A percentile compares a stretch with the other conserved stretches of the same genome.
Conservation (phyloP, 1,140 invertebrate genomes). For the Musca domestica region DNA sequence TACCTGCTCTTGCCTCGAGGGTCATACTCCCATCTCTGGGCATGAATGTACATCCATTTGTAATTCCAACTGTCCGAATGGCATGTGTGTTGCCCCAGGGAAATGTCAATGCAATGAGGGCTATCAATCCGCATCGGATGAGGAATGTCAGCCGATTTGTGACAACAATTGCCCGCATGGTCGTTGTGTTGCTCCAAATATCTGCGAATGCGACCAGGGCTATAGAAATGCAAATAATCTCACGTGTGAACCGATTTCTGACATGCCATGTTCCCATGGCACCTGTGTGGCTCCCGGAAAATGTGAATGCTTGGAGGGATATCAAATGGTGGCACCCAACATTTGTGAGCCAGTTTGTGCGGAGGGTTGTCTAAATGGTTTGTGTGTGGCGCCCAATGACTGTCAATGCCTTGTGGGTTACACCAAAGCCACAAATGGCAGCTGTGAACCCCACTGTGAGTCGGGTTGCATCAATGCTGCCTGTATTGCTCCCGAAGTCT, state of each 20-base stretch:
- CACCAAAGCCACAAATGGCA: not conserved
- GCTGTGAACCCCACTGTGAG: slow-evolving; percentile 48
- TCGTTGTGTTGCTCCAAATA: slow-evolving; percentile 57
- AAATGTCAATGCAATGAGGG: slow-evolving; percentile 55
- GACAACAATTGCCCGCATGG: slow-evolving; percentile 58
- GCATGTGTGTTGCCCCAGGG: not conserved
- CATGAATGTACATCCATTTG: slow-evolving; percentile 54
- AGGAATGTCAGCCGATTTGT: slow-evolving; percentile 47
- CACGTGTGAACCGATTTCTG: slow-evolving; percentile 36
- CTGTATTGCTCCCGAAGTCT: slow-evolving; percentile 49
- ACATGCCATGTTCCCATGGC: slow-evolving; percentile 49
- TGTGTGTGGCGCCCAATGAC: slow-evolving; percentile 1
- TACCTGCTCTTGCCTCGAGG: slow-evolving; percentile 61
- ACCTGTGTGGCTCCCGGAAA: slow-evolving; percentile 34
- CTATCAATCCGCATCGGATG: slow-evolving; percentile 47
- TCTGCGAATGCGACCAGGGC: slow-evolving; percentile 49
- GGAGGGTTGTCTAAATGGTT: slow-evolving; percentile 28
- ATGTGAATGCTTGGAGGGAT: slow-evolving; percentile 56
- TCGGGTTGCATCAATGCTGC: slow-evolving; percentile 50
- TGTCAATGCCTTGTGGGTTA: slow-evolving; percentile 25
- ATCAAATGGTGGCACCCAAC: slow-evolving; percentile 18
- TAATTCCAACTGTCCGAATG: slow-evolving; percentile 4
- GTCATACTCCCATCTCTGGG: slow-evolving; percentile 57
- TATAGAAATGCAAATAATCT: slow-evolving; percentile 3
- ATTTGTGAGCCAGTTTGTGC: slow-evolving; percentile 56